Evolutionary conservation across 2,888 invertebrate species (phyloP).

Genomic region (Tortricodes alternella): DNA sequence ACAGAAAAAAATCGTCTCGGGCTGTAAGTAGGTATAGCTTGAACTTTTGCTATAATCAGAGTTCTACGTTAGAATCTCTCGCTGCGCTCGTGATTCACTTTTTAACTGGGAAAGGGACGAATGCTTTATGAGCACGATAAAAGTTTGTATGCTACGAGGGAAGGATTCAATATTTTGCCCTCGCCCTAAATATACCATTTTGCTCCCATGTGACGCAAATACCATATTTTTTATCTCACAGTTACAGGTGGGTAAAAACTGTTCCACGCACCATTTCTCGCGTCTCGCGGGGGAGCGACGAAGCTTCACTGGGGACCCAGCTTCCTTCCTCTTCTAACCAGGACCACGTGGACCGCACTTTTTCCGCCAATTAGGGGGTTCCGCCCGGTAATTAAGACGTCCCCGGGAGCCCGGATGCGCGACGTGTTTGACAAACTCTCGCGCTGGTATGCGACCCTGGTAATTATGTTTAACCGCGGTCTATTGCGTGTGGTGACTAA

Average conservation of each 20-base stretch:
- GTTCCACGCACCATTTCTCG: slow-evolving; percentile 9
- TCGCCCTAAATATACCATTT: too few relatives aligned
- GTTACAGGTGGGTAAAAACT: slow-evolving; percentile 18
- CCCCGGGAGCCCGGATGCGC: slow-evolving; percentile 60
- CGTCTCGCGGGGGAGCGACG: slow-evolving; percentile 44
- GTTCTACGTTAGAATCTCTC: too few relatives aligned
- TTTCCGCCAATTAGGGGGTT: slow-evolving; percentile 49
- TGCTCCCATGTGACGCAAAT: too few relatives aligned
- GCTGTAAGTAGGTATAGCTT: too few relatives aligned
- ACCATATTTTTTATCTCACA: background rate
- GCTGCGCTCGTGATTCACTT: too few relatives aligned
- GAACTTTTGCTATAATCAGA: too few relatives aligned
- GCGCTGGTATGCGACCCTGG: slow-evolving; percentile 61
- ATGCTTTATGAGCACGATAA: too few relatives aligned
- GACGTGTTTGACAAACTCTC: slow-evolving; percentile 52
- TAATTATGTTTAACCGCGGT: slow-evolving; percentile 59
- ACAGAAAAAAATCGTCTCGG: too few relatives aligned
- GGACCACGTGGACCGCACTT: slow-evolving; percentile 57
- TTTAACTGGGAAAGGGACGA: too few relatives aligned
- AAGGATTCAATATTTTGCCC: too few relatives aligned
- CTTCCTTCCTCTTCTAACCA: slow-evolving; percentile 61
- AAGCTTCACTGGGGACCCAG: slow-evolving; percentile 46
- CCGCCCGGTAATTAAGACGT: slow-evolving; percentile 37
- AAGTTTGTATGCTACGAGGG: too few relatives aligned
- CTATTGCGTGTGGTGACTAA: slow-evolving; percentile 62